A percentile compares a stretch with the other conserved stretches of the same genome.
Evolutionary conservation across 2,888 invertebrate species (phyloP).

Genomic region (Operophtera brumata): DNA sequence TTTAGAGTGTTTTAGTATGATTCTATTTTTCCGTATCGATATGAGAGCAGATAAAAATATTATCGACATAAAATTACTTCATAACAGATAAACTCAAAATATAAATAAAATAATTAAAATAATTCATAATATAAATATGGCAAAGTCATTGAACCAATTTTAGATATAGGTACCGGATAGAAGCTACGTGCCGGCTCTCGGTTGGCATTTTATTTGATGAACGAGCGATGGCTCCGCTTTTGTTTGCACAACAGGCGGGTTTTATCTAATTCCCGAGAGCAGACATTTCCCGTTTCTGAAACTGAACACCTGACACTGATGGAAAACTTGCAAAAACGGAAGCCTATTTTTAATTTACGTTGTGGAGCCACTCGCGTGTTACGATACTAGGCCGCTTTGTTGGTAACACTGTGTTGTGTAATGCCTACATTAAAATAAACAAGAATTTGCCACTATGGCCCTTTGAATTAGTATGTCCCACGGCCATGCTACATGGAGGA

Average conservation of each 20-base stretch:
- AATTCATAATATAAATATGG: neutral
- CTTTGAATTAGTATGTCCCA: too few relatives aligned
- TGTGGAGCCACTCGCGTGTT: neutral
- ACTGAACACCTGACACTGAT: slow-evolving; percentile 37
- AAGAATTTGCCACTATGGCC: too few relatives aligned
- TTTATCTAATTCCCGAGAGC: slow-evolving; percentile 37
- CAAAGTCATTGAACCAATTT: slow-evolving; percentile 10
- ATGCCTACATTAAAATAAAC: too few relatives aligned
- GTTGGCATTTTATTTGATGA: slow-evolving; percentile 43
- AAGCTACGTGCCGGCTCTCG: slow-evolving; percentile 19
- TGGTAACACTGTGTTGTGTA: too few relatives aligned
- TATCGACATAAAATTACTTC: too few relatives aligned
- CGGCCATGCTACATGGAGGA: too few relatives aligned
- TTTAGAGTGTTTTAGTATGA: too few relatives aligned
- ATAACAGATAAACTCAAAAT: too few relatives aligned
- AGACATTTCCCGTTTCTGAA: slow-evolving; percentile 29
- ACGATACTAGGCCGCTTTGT: neutral
- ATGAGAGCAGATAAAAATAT: too few relatives aligned
- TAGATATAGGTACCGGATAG: slow-evolving; percentile 11
- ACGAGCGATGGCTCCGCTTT: slow-evolving; percentile 37
- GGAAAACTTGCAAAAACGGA: slow-evolving; percentile 31
- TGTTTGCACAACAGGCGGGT: slow-evolving; percentile 45
- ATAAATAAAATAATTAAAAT: too few relatives aligned
- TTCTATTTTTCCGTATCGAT: too few relatives aligned
- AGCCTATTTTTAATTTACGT: neutral